A percentile compares a stretch with the other conserved stretches of the same genome.
These are phyloP conservation scores for Rotaria socialis DNA, from an alignment of 2,888 invertebrate species.

Conservation along the genomic window DNA sequence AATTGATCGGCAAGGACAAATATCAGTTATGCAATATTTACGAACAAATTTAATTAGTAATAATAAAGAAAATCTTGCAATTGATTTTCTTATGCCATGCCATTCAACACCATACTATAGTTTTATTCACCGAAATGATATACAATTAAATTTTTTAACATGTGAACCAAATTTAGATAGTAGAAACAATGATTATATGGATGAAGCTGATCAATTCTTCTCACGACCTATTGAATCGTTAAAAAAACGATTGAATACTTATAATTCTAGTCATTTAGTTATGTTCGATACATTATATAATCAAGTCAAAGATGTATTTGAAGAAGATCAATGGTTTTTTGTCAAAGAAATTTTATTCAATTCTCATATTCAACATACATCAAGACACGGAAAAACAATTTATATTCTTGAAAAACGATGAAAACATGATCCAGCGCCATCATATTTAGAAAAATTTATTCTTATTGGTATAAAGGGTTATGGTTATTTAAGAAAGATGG, in stretches of 20 bases:
- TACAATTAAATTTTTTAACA: slow-evolving; percentile 33
- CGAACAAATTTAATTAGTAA: background rate
- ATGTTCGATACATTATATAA: slow-evolving; percentile 15
- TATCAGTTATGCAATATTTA: background rate
- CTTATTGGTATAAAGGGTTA: background rate
- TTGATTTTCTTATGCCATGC: slow-evolving; percentile 34
- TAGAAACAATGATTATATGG: background rate
- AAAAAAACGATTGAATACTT: background rate
- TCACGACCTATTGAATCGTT: background rate
- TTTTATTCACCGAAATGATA: background rate
- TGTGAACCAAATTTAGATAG: slow-evolving; percentile 24
- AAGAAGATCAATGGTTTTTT: background rate
- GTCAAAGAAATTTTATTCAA: slow-evolving; percentile 5
- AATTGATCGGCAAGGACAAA: slow-evolving; percentile 22
- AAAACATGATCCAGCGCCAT: background rate
- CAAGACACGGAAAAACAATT: slow-evolving; percentile 13
- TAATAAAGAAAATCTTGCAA: background rate
- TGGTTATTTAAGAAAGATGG: background rate
- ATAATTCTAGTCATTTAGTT: background rate
- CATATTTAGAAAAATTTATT: no score
- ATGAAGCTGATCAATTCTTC: slow-evolving; percentile 24
- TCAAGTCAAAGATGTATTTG: background rate
- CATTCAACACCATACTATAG: slow-evolving; percentile 22
- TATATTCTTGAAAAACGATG: slow-evolving; percentile 1
- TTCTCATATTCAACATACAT: slow-evolving; percentile 32